Conservation (phyloP, 2,113 vertebrate genomes). For the Hepsetus odoe region DNA sequence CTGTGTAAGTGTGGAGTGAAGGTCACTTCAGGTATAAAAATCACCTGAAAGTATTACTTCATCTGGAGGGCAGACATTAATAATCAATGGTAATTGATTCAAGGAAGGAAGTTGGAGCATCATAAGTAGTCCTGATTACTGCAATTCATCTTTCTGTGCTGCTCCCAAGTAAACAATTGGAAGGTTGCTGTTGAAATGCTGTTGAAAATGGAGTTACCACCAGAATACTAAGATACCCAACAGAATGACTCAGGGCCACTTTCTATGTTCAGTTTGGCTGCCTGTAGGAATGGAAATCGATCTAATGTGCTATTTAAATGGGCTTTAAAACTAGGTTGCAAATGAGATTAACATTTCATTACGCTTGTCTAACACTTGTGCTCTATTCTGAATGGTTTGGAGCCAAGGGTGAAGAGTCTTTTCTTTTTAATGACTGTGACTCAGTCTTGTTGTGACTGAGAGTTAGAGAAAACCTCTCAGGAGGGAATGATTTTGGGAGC, state of each 20-base stretch:
- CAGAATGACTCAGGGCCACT: background rate
- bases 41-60: slow-evolving; percentile 8
- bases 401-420: background rate
- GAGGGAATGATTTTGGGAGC: background rate
- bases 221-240: slow-evolving; percentile 23
- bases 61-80: slow-evolving; percentile 19
- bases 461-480: background rate
- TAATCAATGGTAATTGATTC: slow-evolving; percentile 8
- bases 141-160: slow-evolving; percentile 33
- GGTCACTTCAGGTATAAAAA: background rate
- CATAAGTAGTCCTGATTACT: slow-evolving; percentile 10
- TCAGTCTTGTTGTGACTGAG: background rate
- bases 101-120: slow-evolving; percentile 1
- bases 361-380: background rate
- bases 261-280: slow-evolving; percentile 4
- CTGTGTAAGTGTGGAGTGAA: too few species aligned
- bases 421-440: background rate
- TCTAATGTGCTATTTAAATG: background rate
- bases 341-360: slow-evolving; percentile 3
- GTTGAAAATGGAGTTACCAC: background rate
- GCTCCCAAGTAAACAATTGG: slow-evolving; percentile 29
- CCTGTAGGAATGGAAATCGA: background rate
- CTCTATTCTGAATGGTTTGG: background rate
- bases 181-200: slow-evolving; percentile 30
- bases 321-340: slow-evolving; percentile 3